Conservation (phyloP, 2,888 invertebrate genomes). For the Rhagophthalmus giganteus region DNA sequence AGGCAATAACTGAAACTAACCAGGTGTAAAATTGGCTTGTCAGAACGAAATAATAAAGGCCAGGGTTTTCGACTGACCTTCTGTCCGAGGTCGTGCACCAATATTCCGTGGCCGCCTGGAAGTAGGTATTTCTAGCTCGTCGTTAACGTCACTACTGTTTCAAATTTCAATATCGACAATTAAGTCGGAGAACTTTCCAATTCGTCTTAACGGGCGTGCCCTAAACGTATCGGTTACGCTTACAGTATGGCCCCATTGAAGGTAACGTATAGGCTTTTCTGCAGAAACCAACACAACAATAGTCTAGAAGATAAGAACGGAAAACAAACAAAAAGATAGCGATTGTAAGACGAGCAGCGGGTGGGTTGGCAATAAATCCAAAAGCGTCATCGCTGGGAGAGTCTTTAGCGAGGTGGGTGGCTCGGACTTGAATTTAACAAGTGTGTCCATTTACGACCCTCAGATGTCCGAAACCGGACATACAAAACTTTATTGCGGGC, state of each 20-base stretch:
- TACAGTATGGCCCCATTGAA: conserved; percentile 22
- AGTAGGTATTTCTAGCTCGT: background rate
- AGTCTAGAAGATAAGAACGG: conserved; percentile 40
- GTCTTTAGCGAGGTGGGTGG: conserved; percentile 41
- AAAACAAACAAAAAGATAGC: conserved; percentile 46
- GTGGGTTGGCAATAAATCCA: conserved; percentile 50
- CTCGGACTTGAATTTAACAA: conserved; percentile 41
- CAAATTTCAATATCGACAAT: too few species aligned
- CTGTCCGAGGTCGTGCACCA: conserved; percentile 18
- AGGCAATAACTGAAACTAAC: conserved; percentile 29
- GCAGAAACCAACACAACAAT: conserved; percentile 43
- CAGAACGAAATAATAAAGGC: conserved; percentile 27
- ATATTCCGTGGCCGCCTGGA: background rate
- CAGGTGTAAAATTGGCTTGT: conserved; percentile 31
- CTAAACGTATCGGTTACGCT: conserved; percentile 9
- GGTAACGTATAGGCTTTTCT: conserved; percentile 34
- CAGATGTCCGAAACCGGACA: conserved; percentile 27
- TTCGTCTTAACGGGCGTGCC: conserved; percentile 1
- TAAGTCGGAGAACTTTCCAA: too few species aligned
- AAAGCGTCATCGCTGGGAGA: conserved; percentile 46
- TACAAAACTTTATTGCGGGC: conserved; percentile 35
- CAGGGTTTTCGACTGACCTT: conserved; percentile 18
- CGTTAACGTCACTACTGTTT: too few species aligned
- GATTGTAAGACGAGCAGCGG: conserved; percentile 47
- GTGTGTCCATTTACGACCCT: conserved; percentile 42